Evolutionary conservation across 2,113 vertebrate species (phyloP).

Genomic region (Crypturellus undulatus): DNA sequence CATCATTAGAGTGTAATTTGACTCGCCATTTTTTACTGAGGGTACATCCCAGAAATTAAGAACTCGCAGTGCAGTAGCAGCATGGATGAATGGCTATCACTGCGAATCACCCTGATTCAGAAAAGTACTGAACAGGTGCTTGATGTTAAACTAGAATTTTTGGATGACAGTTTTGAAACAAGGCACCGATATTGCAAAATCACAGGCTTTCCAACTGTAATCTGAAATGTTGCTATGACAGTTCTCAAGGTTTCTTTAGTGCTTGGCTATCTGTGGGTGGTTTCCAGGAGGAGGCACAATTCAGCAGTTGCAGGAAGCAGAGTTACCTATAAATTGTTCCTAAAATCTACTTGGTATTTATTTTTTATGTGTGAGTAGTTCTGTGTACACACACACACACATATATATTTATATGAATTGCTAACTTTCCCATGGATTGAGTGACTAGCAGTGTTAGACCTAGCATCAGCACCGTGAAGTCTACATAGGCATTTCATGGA

Average conservation of each 20-base stretch:
- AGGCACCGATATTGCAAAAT: slow-evolving; percentile 1
- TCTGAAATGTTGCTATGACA: slow-evolving; percentile 58
- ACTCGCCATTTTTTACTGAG: not conserved
- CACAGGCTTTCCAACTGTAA: slow-evolving; percentile 38
- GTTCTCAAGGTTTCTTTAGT: slow-evolving; percentile 51
- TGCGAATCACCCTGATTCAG: not conserved
- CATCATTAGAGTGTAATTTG: not conserved
- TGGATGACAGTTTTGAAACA: slow-evolving; percentile 55
- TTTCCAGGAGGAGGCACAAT: slow-evolving; percentile 33
- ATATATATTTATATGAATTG: not conserved
- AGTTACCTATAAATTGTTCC: not conserved
- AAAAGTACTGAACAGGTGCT: slow-evolving; percentile 11
- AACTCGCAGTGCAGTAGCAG: not conserved
- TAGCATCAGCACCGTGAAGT: not conserved
- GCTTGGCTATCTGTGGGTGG: slow-evolving; percentile 49
- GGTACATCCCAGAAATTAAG: not conserved
- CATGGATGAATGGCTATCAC: not conserved
- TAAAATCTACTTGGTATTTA: not conserved
- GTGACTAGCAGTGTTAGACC: not conserved
- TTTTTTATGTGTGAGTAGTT: rapidly evolving
- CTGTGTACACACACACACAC: not conserved
- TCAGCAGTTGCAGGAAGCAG: not conserved
- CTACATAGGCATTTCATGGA: not conserved
- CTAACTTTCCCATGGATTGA: not conserved
- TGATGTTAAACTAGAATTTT: slow-evolving; percentile 35